Base-by-base conservation (phyloP, 2,888 invertebrate species). In the Dinocampus coccinellae region DNA sequence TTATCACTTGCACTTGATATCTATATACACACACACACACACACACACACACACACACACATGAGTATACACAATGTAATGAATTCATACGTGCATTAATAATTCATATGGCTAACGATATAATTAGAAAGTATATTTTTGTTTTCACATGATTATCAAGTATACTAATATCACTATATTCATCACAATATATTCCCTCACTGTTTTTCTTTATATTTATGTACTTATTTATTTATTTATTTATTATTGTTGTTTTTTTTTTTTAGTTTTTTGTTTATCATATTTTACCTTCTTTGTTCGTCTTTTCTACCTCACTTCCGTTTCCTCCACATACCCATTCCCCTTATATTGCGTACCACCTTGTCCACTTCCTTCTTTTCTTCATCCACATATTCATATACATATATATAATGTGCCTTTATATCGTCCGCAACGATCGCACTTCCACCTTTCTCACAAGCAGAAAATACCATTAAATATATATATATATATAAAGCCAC, bases 331-430 rank as follows among this genome's bases (percentile, higher is more conserved):
- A 61, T 34, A 16, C 24, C 47, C 62, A 22, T 53, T 39, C 36
- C 55, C 58, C 65, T 64, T 60, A 16, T 47, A 47, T 47, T n/a
- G 47, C 47, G 16, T n/a, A 47, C 47, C 47, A 47, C 65, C 53
- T 65, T 67, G 62, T 86, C 86, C 84, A 85, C 82, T 76, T 73
- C 68, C 72, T 73, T 74, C 78, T 84, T 84, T 83, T 82, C 82
- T 83, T 78, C 80, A 75, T 74, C 70, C 75, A 47, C 52, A 70
- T 64, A 64, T 55, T 39, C 29, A 42, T 67, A 69, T 55, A 53
- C 29, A 42, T 67, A 69, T 62, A 34, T 9, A 24, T n/a, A 36
- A 22, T 47, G 20, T 26, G 34, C 39, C 13, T 64, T 24, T 42
- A 20, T 33, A 22, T 69, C 52, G 42, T 72, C 65, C 73, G 74